Base-by-base conservation (phyloP, 2,113 vertebrate genomes). In the Caloenas nicobarica region DNA sequence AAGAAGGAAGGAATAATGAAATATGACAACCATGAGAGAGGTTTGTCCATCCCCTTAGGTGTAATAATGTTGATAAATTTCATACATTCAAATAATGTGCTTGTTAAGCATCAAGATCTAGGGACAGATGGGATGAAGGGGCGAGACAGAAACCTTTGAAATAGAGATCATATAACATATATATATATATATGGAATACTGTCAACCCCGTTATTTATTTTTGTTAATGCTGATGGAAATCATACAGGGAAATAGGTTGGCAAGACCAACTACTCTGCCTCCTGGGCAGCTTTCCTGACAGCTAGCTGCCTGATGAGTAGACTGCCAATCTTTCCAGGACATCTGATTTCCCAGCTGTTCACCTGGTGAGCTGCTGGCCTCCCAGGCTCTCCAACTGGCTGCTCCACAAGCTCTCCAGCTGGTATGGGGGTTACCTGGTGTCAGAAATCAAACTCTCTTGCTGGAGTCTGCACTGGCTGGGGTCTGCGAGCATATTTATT, bases 331-430 rank as follows among this genome's bases (percentile, higher is more conserved):
- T 88, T 95, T 88, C 69, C 83, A 91, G 82, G 60, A 81, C 88
- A 90, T 91, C 90, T 95, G 93, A 95, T 90, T 93, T 91, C 76
- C 89, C 93, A 95, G 88, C 88, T 96, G 82, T 81, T 94, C 82
- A 93, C 86, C 90, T 88, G 79, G 82, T 96, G 82, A 91, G 91
- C 79, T 96, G 42, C 77, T 89, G 77, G 77, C 31, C 86, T 84
- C 69, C 61, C 62, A 73, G 66, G 29, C 29, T 83, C 60, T 86
- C 88, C 74, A 93, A 70, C 74, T 96, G 88, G 42, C 71, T 91
- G 33, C 33, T 93, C 76, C 79, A 56, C 60, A 88, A 86, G 46
- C 38, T 84, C 26, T 90, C 82, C 82, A 91, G 82, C 76, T 91
- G 58, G 80, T 29, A 33, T 53, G 38, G 18, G 23, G 42, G 46